phyloP scores from a whole-genome alignment of 2,797 vertebrate species.

The Petrocephalus schoutedeni region DNA sequence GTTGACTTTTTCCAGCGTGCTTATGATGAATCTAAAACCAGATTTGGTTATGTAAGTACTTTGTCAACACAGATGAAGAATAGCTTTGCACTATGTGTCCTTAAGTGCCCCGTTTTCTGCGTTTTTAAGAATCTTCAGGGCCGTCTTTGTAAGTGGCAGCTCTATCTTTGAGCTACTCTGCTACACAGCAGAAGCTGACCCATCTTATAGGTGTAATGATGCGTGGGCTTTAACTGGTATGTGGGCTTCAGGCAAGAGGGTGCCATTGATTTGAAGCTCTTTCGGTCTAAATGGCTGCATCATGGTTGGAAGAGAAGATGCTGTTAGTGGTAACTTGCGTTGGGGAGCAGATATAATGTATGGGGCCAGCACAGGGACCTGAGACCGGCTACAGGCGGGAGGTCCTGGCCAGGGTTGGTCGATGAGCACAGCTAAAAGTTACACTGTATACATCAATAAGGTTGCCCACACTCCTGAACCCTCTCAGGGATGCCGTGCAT shows the following conservation, averaged over 20 bases:
- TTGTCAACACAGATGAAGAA: slow-evolving; percentile 5
- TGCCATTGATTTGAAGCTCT: neutral
- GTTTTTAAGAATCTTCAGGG: neutral
- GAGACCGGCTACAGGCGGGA: neutral
- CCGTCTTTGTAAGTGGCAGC: too few relatives aligned
- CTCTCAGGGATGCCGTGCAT: neutral
- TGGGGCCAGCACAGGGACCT: neutral
- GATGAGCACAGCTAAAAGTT: neutral
- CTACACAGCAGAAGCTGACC: neutral
- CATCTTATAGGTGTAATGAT: neutral
- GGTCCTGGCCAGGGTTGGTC: neutral
- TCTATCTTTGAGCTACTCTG: neutral
- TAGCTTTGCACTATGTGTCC: neutral
- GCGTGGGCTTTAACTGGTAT: neutral
- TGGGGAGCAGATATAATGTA: neutral
- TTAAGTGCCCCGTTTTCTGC: neutral
- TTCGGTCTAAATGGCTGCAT: neutral
- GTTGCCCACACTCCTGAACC: neutral
- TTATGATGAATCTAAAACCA: slow-evolving; percentile 11
- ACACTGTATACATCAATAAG: neutral
- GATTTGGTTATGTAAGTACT: neutral
- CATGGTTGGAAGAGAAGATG: neutral
- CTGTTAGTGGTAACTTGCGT: neutral
- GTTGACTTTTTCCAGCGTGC: slow-evolving; percentile 1
- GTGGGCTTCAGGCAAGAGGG: neutral